Conservation (phyloP, 2,113 vertebrate species). For the Alligator sinensis region DNA sequence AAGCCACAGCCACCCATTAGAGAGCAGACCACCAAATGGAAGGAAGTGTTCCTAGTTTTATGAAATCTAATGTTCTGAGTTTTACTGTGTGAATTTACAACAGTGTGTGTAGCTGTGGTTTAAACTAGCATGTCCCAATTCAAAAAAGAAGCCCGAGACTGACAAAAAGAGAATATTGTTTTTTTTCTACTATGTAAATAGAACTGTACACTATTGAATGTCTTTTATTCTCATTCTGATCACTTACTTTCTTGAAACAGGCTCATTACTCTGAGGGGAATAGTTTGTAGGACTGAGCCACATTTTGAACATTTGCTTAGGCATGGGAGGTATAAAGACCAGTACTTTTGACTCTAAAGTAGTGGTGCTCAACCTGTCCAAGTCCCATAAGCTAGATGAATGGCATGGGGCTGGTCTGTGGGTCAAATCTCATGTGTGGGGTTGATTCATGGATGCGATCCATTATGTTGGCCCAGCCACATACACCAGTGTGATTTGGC, state of each 20-base stretch:
- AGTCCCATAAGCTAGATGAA: too few relatives aligned
- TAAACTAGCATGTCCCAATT: not conserved
- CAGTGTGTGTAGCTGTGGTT: not conserved
- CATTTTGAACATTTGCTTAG: not conserved
- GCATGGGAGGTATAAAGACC: not conserved
- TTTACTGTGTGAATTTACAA: not conserved
- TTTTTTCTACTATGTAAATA: not conserved
- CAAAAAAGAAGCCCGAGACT: not conserved
- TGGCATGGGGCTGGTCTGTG: too few relatives aligned
- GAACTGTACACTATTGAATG: not conserved
- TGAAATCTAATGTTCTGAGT: not conserved
- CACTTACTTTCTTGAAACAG: not conserved
- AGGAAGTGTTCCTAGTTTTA: not conserved
- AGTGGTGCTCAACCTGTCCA: too few relatives aligned
- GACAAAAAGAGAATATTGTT: not conserved
- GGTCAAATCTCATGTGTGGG: too few relatives aligned
- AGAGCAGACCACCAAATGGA: not conserved
- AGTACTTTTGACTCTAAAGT: too few relatives aligned
- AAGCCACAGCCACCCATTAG: accelerated
- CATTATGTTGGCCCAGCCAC: too few relatives aligned
- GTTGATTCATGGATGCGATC: too few relatives aligned
- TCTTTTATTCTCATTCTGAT: not conserved
- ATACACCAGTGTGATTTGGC: too few relatives aligned
- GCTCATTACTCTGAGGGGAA: not conserved
- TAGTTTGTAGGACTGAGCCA: not conserved